Evolutionary conservation across 1,140 invertebrate species (phyloP), one percentile per base, ranked within the genome.

Genomic region (Hormaphis cornu): DNA sequence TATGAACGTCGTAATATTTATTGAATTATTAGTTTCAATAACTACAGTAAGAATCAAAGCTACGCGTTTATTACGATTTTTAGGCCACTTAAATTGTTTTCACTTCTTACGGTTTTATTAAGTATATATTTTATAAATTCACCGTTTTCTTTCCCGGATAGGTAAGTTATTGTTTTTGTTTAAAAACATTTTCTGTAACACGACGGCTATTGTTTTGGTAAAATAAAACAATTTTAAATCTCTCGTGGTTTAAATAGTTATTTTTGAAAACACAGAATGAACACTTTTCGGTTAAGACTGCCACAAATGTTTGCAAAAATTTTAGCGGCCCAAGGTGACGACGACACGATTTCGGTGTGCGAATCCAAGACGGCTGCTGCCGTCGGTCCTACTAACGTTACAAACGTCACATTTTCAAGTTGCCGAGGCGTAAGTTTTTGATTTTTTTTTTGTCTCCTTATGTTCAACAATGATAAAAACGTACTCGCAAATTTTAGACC

Each of bases 281-380:
- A 54, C 52, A 54, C 30, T 12, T 54, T 54, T 20, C 52, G 52
- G 35, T 35, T 54, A 14, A 35, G 52, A 54, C n/a, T 54, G 28
- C 52, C 52, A 9, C 33, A 54, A 22, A 54, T 54, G 52, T 54
- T 33, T 6, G n/a, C 52, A 35, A 33, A 20, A 54, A 54, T 54
- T 20, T 33, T 54, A 20, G 52, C 52, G 22, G 6, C 52, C 16
- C 18, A 54, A 54, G n/a, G n/a, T n/a, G n/a, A n/a, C 4, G n/a
- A 33, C 9, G 18, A 54, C 3, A 33, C 16, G 5, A 8, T 52
- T 20, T 7, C 52, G 22, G 52, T 54, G 22, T 54, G 52, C 10
- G 30, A 54, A 35, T 35, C 30, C 1, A 18, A 44, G 42, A 54
- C 6, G 12, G 14, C 9, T 20, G 14, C n/a, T 9, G 18, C 28